Conservation (phyloP, 1,140 invertebrate genomes). For the Leptinotarsa lineolata region DNA sequence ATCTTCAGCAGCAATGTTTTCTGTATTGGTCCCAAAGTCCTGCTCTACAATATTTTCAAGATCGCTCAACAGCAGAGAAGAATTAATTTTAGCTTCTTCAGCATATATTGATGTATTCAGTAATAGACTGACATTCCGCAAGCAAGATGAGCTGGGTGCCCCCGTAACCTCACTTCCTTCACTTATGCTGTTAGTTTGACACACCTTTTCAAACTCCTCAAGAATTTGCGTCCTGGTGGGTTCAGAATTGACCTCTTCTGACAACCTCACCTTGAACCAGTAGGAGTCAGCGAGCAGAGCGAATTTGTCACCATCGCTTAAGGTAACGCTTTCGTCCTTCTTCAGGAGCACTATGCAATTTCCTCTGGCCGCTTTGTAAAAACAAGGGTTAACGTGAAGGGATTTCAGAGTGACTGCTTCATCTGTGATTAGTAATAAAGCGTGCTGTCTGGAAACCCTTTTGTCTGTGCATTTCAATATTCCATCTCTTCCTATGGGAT, state of each 20-base stretch:
- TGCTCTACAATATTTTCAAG: background rate
- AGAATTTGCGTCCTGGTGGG: background rate
- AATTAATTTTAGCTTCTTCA: background rate
- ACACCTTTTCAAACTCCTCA: background rate
- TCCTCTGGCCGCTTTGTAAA: slow-evolving; percentile 34
- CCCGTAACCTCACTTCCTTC: background rate
- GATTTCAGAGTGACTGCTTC: slow-evolving; percentile 34
- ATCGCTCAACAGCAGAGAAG: background rate
- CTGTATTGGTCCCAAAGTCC: background rate
- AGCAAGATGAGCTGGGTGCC: background rate
- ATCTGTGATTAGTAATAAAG: slow-evolving; percentile 32
- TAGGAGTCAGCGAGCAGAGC: slow-evolving; percentile 39
- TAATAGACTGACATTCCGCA: background rate
- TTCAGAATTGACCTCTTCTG: slow-evolving; percentile 6
- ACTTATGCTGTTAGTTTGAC: background rate
- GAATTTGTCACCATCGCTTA: slow-evolving; percentile 44
- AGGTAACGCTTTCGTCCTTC: slow-evolving; percentile 26
- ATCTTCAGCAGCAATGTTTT: slow-evolving; percentile 1
- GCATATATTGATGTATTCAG: background rate
- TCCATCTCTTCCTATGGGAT: slow-evolving; percentile 22
- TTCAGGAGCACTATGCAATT: slow-evolving; percentile 36
- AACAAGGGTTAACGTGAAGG: slow-evolving; percentile 45
- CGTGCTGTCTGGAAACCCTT: slow-evolving; percentile 43
- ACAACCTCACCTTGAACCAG: slow-evolving; percentile 33
- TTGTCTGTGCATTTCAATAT: slow-evolving; percentile 42